Base-by-base conservation (phyloP, 2,888 invertebrate species). In the Desoria tigrina region DNA sequence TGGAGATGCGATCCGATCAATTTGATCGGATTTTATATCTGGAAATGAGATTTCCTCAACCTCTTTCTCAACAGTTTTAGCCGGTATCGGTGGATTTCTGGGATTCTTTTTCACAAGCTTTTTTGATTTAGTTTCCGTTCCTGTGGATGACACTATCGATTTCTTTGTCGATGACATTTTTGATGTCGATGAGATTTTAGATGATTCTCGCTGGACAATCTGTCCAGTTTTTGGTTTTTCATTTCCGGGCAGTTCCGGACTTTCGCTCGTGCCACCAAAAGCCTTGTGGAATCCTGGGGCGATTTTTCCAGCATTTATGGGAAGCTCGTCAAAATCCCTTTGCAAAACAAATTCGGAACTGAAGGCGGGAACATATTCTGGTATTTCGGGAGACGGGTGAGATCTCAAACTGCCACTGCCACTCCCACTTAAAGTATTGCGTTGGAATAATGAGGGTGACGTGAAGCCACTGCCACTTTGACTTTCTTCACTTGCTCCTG, bases 311-410 rank as follows among this genome's bases (percentile, higher is more conserved):
- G 68, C 16, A 18, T 65, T 68, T 23, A 69, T 55, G 0, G 69
- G 69, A 26, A 63, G 62, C 42, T 69, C 69, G 39, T 69, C 69
- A 49, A 69, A 69, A 16, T 69, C 65, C 26, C 42, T 16, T 32
- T 66, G 65, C 21, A 24, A 59, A 26, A 65, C 60, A 53, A 66
- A 69, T 1, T 61, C 57, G 24, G 4, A 14, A 24, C 49, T 27
- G 27, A 45, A 45, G 21, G 28, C 7, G 6, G 58, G 58, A 26
- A 58, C 45, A 18, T 58, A 58, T 9, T 58, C 45, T n/a, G 24
- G 4, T 11, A n/a, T 26, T 26, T 21, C 42, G n/a, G 58, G 42
- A 27, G 58, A 57, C 2, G 57, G 42, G 6, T n/a, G 23, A 2
- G 57, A 45, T 16, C 6, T 3, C 26, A 24, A n/a, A 28, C 42